Evolutionary conservation across 2,113 vertebrate genomes (phyloP).

Genomic region (Prunella himalayana): DNA sequence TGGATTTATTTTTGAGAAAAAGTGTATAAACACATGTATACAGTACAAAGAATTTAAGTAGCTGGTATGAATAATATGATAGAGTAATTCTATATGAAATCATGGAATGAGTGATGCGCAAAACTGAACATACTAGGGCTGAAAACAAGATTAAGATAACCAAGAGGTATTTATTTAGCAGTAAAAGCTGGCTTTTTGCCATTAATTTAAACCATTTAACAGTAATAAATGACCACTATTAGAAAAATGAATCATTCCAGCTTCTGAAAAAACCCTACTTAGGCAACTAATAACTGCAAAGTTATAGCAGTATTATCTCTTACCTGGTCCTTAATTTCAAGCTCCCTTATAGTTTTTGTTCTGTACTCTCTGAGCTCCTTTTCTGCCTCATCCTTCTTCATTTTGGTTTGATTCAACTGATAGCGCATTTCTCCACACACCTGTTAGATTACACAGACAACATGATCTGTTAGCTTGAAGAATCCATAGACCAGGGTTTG

Average conservation of each 20-base stretch:
- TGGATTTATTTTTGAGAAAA: conserved; percentile 31
- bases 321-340: conserved; percentile 88
- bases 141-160: conserved; percentile 45
- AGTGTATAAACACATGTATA: conserved; percentile 39
- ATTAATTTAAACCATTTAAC: conserved; percentile 53
- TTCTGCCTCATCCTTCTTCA: conserved; percentile 91
- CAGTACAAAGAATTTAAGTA: conserved; percentile 15
- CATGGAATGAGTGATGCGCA: conserved; percentile 38
- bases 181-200: conserved; percentile 49
- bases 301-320: conserved; percentile 51
- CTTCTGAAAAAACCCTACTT: conserved; percentile 31
- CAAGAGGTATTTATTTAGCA: conserved; percentile 63
- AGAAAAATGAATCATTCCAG: conserved; percentile 48
- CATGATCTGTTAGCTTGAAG: conserved; percentile 52
- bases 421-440: conserved; percentile 87
- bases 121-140: conserved; percentile 30
- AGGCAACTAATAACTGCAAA: conserved; percentile 53
- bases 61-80: not conserved
- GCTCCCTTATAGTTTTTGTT: conserved; percentile 79
- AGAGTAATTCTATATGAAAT: conserved; percentile 34
- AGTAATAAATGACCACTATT: conserved; percentile 51
- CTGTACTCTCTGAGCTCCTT: conserved; percentile 85
- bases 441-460: conserved; percentile 77
- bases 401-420: conserved; percentile 83
- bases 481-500: not conserved